Base-by-base conservation (phyloP, 2,888 invertebrate species). In the Chloromyia formosa region DNA sequence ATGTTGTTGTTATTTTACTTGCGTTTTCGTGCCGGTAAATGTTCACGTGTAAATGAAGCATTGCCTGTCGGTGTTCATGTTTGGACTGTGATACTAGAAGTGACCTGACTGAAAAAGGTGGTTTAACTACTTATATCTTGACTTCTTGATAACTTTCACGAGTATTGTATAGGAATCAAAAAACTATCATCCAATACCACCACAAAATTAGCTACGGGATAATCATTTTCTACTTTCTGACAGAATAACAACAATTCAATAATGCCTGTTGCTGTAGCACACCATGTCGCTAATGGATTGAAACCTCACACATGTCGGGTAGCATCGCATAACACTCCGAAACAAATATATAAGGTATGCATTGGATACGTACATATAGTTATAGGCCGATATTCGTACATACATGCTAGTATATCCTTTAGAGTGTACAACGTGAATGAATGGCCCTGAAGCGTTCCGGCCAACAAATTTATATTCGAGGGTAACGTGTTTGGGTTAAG, bases 391-490 rank as follows among this genome's bases (percentile, higher is more conserved):
- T 35, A 35, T n/a, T n/a, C n/a, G n/a, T n/a, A 14, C n/a, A 61
- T 14, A 64, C 45, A 42, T 64, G 18, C 40, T 42, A 42, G 18
- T 49, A 69, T 60, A 22, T 60, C 71, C 4, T 42, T n/a, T 58
- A 27, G 61, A 10, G 61, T 40, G 62, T 14, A 49, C 20, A 35
- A 35, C 23, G 49, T 49, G 14, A 23, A 66, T 49, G 58, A 23
- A 62, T 16, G 40, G 16, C 49, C 54, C 64, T n/a, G 45, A 42
- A 60, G 60, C 68, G 5, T 27, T 18, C 56, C 53, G 22, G 18
- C 16, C 68, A 42, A 16, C 72, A 49, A 64, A 62, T 73, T 58
- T 74, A 64, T 64, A 62, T 68, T 64, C 66, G 76, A 20, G 74
- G 71, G 18, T 42, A 71, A 71, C 42, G 71, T 71, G 71, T 56